A percentile compares a stretch with the other conserved stretches of the same genome.
These are phyloP conservation scores for Hemithea aestivaria DNA, from an alignment of 2,888 invertebrate genomes.

Conservation along the genomic window DNA sequence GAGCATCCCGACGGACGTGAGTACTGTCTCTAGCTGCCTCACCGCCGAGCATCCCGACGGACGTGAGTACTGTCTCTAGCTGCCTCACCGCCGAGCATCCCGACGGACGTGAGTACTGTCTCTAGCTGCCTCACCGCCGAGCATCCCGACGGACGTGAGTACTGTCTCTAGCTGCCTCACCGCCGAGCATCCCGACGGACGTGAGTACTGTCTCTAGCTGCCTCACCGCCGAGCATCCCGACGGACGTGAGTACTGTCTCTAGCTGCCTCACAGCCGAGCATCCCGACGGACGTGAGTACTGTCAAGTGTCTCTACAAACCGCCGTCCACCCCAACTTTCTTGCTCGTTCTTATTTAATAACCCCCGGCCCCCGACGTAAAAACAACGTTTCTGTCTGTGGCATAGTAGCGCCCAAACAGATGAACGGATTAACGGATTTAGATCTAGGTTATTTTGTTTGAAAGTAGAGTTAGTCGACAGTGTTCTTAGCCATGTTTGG, in stretches of 20 bases:
- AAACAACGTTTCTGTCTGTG: too few species aligned
- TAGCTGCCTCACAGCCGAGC: not conserved
- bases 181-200: conserved; percentile 53
- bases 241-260: conserved; percentile 83
- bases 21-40: conserved; percentile 46
- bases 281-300: conserved; percentile 84
- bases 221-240: not conserved
- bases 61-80: too few species aligned
- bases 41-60: conserved; percentile 87
- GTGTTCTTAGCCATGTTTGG: too few species aligned
- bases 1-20: conserved; percentile 35
- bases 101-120: conserved; percentile 82
- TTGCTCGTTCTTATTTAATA: too few species aligned
- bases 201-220: conserved; percentile 81
- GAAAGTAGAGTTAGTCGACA: too few species aligned
- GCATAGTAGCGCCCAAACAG: too few species aligned
- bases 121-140: not conserved
- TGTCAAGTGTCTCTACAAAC: not conserved
- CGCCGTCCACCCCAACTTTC: not conserved
- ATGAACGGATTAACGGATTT: too few species aligned
- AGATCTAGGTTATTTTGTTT: too few species aligned
- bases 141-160: conserved; percentile 80
- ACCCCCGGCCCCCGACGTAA: too few species aligned
- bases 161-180: conserved; percentile 37
- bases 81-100: not conserved